These are phyloP conservation scores for Tanypteryx hageni DNA, from an alignment of 2,888 invertebrate genomes.

Conservation along the genomic window DNA sequence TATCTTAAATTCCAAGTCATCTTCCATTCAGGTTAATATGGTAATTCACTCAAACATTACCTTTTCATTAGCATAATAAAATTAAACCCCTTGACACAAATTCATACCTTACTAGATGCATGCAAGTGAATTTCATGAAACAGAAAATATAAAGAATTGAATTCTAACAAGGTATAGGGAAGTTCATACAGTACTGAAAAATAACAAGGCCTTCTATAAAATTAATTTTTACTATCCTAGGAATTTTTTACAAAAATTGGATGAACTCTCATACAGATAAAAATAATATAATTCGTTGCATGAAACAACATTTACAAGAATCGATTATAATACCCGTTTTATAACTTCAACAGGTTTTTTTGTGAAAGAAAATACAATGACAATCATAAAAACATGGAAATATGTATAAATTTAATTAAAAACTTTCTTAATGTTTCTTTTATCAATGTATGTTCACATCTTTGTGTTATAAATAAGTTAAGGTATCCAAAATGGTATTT, in stretches of 20 bases:
- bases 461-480: constrained; percentile 14
- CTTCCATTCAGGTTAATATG: too few relatives aligned
- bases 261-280: neutral
- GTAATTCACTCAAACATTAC: too few relatives aligned
- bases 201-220: neutral
- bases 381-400: neutral
- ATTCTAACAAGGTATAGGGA: too few relatives aligned
- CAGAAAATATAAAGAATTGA: too few relatives aligned
- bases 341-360: neutral
- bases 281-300: constrained; percentile 7
- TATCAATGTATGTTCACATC: neutral
- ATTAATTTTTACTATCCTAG: constrained; percentile 8
- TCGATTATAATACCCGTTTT: constrained; percentile 10
- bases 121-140: too few relatives aligned
- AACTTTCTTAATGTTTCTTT: neutral
- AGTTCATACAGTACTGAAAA: neutral
- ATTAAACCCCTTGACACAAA: too few relatives aligned
- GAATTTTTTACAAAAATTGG: constrained; percentile 17
- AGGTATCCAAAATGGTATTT: constrained; percentile 6
- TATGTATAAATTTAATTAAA: neutral
- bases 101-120: too few relatives aligned
- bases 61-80: too few relatives aligned
- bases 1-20: too few relatives aligned
- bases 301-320: constrained; percentile 4
- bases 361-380: neutral